Percentiles rank a stretch among this genome's conserved stretches.
Conservation (phyloP, 2,797 vertebrate genomes). For the Anguilla megastoma region DNA sequence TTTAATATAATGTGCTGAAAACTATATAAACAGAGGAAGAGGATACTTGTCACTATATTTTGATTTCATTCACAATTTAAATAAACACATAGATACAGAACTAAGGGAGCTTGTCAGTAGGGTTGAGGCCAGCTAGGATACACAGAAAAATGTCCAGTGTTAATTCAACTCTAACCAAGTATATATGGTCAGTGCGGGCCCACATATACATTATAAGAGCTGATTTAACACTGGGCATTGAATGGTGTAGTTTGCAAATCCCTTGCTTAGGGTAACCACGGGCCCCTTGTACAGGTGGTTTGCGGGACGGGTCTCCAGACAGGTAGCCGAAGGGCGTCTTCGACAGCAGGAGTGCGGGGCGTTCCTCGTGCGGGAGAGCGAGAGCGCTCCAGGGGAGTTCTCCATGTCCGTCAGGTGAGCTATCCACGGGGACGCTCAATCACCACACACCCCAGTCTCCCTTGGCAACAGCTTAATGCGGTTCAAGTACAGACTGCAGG, state of each 20-base stretch:
- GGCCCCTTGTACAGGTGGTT: slow-evolving; percentile 81
- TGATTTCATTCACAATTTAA: neutral
- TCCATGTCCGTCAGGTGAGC: slow-evolving; percentile 93
- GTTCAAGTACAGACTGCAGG: neutral
- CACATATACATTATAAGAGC: too few species aligned
- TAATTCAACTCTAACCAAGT: too few species aligned
- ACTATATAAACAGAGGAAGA: too few species aligned
- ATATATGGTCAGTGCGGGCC: too few species aligned
- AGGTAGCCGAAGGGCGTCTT: slow-evolving; percentile 84
- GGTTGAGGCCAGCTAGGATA: neutral
- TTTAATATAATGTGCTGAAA: too few species aligned
- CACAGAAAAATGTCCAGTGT: too few species aligned
- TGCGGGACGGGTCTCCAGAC: slow-evolving; percentile 86
- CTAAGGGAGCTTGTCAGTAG: neutral
- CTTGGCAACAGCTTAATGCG: neutral
- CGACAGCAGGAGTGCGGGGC: slow-evolving; percentile 78
- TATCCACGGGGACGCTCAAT: neutral
- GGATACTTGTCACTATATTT: neutral
- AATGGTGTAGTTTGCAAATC: neutral
- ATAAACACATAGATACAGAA: neutral
- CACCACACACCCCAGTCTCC: neutral
- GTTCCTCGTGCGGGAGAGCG: slow-evolving; percentile 91
- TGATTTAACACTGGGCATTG: too few species aligned
- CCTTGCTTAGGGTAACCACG: neutral
- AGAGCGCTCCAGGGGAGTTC: slow-evolving; percentile 92